Percentiles rank a stretch among this genome's conserved stretches.
Evolutionary conservation across 2,113 vertebrate species (phyloP).

Genomic region (Daboia siamensis): DNA sequence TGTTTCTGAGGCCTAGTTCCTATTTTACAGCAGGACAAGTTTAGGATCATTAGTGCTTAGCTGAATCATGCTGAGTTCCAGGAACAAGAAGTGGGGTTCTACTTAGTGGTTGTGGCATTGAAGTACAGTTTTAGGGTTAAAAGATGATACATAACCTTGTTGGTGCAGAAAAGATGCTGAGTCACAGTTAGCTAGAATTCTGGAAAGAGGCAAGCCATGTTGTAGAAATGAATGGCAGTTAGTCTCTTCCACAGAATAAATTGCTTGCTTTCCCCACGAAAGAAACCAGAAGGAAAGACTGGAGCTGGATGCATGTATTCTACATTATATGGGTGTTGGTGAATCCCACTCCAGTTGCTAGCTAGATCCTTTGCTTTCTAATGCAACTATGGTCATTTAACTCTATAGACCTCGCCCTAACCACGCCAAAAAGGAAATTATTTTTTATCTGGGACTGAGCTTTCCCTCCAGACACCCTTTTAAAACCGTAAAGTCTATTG

Average conservation of each 20-base stretch:
- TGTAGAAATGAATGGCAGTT: neutral
- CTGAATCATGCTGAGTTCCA: neutral
- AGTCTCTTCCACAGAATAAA: neutral
- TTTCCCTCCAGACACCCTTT: neutral
- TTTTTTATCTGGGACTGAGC: neutral
- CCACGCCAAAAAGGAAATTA: neutral
- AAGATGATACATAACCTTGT: neutral
- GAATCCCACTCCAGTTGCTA: neutral
- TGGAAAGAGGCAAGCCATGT: neutral
- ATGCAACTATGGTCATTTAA: neutral
- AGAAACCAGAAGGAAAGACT: neutral
- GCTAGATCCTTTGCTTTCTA: neutral
- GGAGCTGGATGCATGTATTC: no score
- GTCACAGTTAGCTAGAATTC: neutral
- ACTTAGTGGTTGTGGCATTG: neutral
- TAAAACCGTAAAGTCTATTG: constrained; percentile 20
- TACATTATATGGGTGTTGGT: neutral
- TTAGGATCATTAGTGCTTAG: neutral
- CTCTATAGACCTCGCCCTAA: neutral
- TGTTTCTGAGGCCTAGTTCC: neutral
- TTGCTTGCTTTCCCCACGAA: neutral
- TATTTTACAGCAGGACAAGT: no score
- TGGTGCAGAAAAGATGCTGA: neutral
- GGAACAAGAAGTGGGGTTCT: neutral
- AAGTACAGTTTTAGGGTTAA: neutral